Percentiles rank a stretch among this genome's conserved stretches.
phyloP scores from a whole-genome alignment of 2,888 invertebrate genomes.

The Tipula helvola region DNA sequence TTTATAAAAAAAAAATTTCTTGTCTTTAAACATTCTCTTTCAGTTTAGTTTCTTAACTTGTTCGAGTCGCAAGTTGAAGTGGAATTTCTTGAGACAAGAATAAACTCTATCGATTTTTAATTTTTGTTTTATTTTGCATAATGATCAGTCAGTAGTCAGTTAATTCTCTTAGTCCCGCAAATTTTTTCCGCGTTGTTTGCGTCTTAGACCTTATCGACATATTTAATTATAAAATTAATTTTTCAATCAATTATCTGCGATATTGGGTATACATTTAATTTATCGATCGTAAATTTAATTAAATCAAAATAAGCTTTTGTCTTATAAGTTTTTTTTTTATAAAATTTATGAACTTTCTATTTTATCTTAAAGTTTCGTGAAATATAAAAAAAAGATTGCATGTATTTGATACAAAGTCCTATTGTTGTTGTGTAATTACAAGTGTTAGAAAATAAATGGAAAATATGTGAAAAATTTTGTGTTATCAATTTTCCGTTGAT shows the following conservation, averaged over 20 bases:
- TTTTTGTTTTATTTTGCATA: background rate
- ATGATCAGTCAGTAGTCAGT: background rate
- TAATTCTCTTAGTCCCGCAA: background rate
- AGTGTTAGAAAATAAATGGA: background rate
- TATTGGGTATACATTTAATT: background rate
- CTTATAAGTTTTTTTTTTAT: background rate
- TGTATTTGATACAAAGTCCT: background rate
- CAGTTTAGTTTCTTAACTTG: background rate
- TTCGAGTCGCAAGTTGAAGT: constrained; percentile 4
- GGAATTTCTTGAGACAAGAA: background rate
- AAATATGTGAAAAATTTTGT: background rate
- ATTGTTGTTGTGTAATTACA: background rate
- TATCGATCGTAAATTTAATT: background rate
- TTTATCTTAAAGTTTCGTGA: background rate
- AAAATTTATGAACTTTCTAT: background rate
- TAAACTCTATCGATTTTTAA: background rate
- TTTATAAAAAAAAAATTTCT: background rate
- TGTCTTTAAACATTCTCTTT: background rate
- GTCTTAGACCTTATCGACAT: background rate
- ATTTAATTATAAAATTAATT: background rate
- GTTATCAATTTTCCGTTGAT: background rate
- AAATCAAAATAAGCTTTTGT: background rate
- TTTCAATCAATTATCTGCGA: background rate
- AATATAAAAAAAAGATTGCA: background rate
- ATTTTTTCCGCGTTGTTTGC: background rate